Conservation (phyloP, 1,140 invertebrate species). For the Drosophila burlai region DNA sequence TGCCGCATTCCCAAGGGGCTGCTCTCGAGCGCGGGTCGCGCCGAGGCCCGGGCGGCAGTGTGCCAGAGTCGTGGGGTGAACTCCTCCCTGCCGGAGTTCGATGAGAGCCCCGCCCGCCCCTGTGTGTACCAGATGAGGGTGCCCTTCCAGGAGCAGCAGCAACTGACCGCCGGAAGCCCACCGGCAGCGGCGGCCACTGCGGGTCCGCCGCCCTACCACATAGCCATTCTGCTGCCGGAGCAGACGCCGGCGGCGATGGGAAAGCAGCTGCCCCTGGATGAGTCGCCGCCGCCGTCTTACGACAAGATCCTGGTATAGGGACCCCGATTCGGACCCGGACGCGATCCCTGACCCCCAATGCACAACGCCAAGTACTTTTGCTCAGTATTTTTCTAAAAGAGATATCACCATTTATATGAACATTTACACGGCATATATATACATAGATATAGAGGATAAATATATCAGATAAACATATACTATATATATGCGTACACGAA, state of each 20-base stretch:
- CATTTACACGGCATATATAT: slow-evolving; percentile 65
- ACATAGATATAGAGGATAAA: slow-evolving; percentile 49
- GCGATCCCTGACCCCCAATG: slow-evolving; percentile 41
- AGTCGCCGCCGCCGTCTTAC: slow-evolving; percentile 87
- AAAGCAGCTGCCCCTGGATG: slow-evolving; percentile 83
- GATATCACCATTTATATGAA: slow-evolving; percentile 80
- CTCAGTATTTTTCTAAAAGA: slow-evolving; percentile 78
- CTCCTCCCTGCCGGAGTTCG: slow-evolving; percentile 11
- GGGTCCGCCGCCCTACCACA: slow-evolving; percentile 87
- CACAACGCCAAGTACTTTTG: slow-evolving; percentile 62
- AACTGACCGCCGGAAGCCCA: slow-evolving; percentile 30
- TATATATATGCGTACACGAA: slow-evolving; percentile 43
- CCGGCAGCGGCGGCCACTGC: slow-evolving; percentile 42
- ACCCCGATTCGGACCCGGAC: slow-evolving; percentile 45
- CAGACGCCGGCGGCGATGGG: slow-evolving; percentile 61
- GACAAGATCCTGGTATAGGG: slow-evolving; percentile 86
- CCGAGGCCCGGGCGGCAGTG: slow-evolving; percentile 50
- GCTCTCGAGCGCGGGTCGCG: slow-evolving; percentile 45
- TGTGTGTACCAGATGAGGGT: slow-evolving; percentile 63
- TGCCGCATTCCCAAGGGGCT: slow-evolving; percentile 85
- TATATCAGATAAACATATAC: slow-evolving; percentile 58
- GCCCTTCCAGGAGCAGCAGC: slow-evolving; percentile 60
- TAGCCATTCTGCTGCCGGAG: slow-evolving; percentile 87
- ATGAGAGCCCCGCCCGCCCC: slow-evolving; percentile 16
- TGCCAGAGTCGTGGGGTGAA: slow-evolving; percentile 55